These are phyloP conservation scores for Gymnoscopelus microlampas DNA, from an alignment of 2,797 vertebrate species.

Conservation along the genomic window DNA sequence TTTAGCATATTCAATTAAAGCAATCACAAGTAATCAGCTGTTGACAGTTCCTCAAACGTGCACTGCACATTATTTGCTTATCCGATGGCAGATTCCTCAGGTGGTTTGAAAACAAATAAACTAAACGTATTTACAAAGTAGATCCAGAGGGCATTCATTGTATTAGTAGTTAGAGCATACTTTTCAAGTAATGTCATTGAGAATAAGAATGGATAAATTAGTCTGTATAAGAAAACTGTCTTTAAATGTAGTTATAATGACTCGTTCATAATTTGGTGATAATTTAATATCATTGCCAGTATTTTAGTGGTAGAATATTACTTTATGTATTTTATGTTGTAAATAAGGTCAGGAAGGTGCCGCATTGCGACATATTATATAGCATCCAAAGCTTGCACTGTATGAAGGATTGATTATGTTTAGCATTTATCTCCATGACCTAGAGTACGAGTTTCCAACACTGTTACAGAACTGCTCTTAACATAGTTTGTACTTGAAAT, in stretches of 20 bases:
- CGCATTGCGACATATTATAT: conserved; percentile 24
- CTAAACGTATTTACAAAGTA: too few species aligned
- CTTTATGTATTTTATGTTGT: conserved; percentile 29
- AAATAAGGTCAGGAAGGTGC: conserved; percentile 21
- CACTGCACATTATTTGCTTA: too few species aligned
- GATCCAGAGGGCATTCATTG: background rate
- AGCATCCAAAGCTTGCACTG: conserved; percentile 13
- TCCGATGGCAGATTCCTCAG: too few species aligned
- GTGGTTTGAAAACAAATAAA: too few species aligned
- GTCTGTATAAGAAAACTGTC: conserved; percentile 58
- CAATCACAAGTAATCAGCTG: conserved; percentile 25
- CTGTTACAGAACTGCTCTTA: conserved; percentile 39
- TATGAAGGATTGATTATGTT: conserved; percentile 26
- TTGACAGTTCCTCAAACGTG: background rate
- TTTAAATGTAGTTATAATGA: conserved; percentile 20
- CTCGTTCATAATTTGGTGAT: conserved; percentile 18
- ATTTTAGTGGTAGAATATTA: conserved; percentile 27
- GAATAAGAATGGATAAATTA: conserved; percentile 45
- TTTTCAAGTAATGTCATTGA: conserved; percentile 27
- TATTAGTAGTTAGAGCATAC: background rate
- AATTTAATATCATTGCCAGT: conserved; percentile 37
- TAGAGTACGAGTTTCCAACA: conserved; percentile 28
- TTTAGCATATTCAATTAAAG: conserved; percentile 1
- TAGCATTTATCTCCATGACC: conserved; percentile 23
- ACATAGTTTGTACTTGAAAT: conserved; percentile 34